These are phyloP conservation scores for Pangasius sanitwongsei DNA, from an alignment of 2,797 vertebrate genomes.

Conservation along the genomic window DNA sequence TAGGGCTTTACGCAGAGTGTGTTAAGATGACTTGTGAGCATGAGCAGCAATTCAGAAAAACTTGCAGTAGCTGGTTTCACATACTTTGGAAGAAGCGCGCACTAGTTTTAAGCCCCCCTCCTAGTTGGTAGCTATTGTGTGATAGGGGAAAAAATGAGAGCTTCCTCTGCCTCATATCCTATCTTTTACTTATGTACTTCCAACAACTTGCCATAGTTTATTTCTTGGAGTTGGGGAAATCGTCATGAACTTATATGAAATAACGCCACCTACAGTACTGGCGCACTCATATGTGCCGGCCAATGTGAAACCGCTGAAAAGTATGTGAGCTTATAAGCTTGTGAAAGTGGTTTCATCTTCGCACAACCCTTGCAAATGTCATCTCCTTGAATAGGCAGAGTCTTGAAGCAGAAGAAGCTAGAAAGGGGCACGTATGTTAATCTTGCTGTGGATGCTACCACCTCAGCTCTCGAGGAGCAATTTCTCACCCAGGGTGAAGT, in stretches of 20 bases:
- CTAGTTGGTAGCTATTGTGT: neutral
- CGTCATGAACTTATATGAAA: neutral
- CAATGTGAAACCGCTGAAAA: neutral
- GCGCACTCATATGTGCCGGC: neutral
- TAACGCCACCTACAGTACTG: neutral
- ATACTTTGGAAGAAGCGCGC: neutral
- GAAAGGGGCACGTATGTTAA: neutral
- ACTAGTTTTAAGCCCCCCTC: neutral
- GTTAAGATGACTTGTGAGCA: neutral
- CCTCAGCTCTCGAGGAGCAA: conserved; percentile 1
- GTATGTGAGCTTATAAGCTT: neutral
- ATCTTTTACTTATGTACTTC: neutral
- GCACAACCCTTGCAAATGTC: neutral
- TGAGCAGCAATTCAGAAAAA: neutral
- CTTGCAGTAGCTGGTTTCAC: neutral
- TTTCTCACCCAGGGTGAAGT: conserved; percentile 5
- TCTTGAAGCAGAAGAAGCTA: neutral
- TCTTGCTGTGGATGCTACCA: neutral
- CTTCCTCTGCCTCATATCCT: too few species aligned
- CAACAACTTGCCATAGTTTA: neutral
- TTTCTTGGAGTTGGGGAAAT: neutral
- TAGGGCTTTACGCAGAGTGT: neutral
- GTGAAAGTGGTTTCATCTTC: neutral
- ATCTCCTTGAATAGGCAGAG: neutral
- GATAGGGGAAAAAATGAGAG: too few species aligned